These are phyloP conservation scores for Mallotus villosus DNA, from an alignment of 2,797 vertebrate genomes.

Conservation along the genomic window DNA sequence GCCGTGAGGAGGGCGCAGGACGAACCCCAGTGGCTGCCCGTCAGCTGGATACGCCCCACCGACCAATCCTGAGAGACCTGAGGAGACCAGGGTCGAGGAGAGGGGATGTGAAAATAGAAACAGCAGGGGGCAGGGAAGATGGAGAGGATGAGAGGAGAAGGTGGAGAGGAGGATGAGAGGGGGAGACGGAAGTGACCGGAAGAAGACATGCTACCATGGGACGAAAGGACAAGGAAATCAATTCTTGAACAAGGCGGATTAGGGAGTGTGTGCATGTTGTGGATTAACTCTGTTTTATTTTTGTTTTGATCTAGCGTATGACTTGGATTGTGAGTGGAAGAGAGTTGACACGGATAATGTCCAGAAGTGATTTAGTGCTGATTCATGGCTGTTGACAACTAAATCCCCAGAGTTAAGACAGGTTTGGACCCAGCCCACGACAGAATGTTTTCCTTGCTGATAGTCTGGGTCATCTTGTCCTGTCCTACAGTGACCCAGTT, in stretches of 20 bases:
- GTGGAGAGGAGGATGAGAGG: not conserved
- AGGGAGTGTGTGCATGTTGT: no score
- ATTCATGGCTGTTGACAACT: slow-evolving; percentile 29
- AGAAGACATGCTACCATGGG: no score
- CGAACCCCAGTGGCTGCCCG: slow-evolving; percentile 91
- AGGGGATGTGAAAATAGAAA: no score
- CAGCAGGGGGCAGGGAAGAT: no score
- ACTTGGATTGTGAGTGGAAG: no score
- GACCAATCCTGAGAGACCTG: slow-evolving; percentile 55
- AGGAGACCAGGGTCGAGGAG: not conserved
- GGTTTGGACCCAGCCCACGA: slow-evolving; percentile 19
- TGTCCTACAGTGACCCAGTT: not conserved
- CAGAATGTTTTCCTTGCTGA: not conserved
- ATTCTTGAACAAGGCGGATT: no score
- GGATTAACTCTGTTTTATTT: no score
- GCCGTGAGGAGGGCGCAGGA: slow-evolving; percentile 83
- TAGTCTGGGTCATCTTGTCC: not conserved
- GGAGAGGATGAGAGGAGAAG: no score
- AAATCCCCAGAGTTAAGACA: slow-evolving; percentile 35
- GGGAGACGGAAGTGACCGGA: no score
- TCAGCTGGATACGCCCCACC: slow-evolving; percentile 85
- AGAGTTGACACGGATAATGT: no score
- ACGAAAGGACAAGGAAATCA: no score
- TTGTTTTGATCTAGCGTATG: no score
- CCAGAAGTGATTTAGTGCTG: not conserved